A percentile compares a stretch with the other conserved stretches of the same genome.
These are phyloP conservation scores for Furcifer pardalis DNA, from an alignment of 2,797 vertebrate species.

Conservation along the genomic window DNA sequence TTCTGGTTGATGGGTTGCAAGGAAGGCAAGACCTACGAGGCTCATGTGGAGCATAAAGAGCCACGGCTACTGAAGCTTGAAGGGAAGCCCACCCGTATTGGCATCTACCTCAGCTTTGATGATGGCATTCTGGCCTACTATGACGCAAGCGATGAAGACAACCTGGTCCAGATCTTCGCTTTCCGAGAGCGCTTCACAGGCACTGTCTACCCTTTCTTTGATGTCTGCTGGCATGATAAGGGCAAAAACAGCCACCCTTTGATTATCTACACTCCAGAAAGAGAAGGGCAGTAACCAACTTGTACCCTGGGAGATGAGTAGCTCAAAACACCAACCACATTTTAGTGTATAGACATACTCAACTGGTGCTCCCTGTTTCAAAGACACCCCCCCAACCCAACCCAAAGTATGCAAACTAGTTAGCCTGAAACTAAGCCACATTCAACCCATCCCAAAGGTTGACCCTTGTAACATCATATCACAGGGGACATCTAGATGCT, in stretches of 20 bases:
- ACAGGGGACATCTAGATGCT: no score
- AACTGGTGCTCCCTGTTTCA: background rate
- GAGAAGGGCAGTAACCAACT: background rate
- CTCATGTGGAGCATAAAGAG: conserved; percentile 72
- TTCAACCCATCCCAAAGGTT: background rate
- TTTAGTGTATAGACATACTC: background rate
- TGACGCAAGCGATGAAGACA: conserved; percentile 63
- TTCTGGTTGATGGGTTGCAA: conserved; percentile 71
- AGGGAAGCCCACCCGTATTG: conserved; percentile 55
- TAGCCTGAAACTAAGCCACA: background rate
- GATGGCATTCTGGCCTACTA: conserved; percentile 72
- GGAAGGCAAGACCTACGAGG: conserved; percentile 69
- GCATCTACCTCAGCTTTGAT: conserved; percentile 71
- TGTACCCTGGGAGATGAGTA: background rate
- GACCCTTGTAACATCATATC: background rate
- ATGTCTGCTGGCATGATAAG: conserved; percentile 78
- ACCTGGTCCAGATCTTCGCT: conserved; percentile 65
- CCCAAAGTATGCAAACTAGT: background rate
- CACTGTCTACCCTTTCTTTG: conserved; percentile 71
- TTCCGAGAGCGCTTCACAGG: conserved; percentile 70
- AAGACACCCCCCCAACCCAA: background rate
- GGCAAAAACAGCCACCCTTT: conserved; percentile 73
- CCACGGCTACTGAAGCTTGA: conserved; percentile 60
- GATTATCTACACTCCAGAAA: conserved; percentile 35
- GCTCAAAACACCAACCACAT: background rate